Conservation (phyloP, 2,888 invertebrate genomes). For the Hoplodrina ambigua region DNA sequence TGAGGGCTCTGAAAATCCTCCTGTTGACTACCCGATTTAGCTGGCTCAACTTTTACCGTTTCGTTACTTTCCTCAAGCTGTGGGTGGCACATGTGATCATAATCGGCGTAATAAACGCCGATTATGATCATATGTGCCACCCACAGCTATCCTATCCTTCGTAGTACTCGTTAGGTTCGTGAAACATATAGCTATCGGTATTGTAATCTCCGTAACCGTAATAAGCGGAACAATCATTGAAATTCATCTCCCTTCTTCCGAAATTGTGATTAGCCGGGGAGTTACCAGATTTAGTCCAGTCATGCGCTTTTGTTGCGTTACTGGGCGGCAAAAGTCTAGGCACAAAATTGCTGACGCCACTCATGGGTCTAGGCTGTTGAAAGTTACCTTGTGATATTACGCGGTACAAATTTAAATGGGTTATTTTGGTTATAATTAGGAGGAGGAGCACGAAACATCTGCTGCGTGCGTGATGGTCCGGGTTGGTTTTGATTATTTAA, state of each 20-base stretch:
- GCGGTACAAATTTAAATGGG: no score
- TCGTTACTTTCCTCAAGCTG: not conserved
- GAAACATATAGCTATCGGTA: not conserved
- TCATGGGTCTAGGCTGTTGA: no score
- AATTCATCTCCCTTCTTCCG: not conserved
- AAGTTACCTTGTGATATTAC: no score
- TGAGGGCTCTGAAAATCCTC: not conserved
- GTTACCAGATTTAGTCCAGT: not conserved
- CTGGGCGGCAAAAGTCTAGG: no score
- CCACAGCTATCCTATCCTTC: no score
- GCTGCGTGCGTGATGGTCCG: not conserved
- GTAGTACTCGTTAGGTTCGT: not conserved
- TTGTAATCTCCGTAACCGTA: not conserved
- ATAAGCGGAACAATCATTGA: not conserved
- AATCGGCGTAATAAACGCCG: not conserved
- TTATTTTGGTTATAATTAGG: constrained; percentile 5
- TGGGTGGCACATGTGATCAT: not conserved
- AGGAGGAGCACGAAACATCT: not conserved
- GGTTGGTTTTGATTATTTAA: no score
- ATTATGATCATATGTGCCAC: no score
- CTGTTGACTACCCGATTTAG: not conserved
- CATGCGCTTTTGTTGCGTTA: no score
- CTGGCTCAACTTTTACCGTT: not conserved
- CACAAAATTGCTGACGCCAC: not conserved
- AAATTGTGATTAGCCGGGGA: not conserved